These are phyloP conservation scores for Dicerorhinus sumatrensis DNA, from an alignment of 2,113 vertebrate species.

Conservation along the genomic window DNA sequence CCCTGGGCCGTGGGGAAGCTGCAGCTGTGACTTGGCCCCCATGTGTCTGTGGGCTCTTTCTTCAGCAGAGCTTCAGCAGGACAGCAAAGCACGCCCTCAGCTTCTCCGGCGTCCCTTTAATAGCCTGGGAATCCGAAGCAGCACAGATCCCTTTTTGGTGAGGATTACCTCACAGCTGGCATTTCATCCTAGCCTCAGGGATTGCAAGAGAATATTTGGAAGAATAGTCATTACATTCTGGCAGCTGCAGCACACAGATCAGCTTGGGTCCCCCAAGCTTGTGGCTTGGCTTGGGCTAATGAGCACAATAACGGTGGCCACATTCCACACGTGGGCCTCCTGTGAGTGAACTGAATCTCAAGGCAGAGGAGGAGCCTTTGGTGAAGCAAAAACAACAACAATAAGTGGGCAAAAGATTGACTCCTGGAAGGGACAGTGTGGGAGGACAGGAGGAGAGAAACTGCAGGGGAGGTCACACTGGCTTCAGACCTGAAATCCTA, in stretches of 20 bases:
- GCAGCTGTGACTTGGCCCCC: not conserved
- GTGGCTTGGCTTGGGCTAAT: not conserved
- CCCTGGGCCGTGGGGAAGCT: not conserved
- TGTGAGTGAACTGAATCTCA: not conserved
- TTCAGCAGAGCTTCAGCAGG: not conserved
- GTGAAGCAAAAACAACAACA: not conserved
- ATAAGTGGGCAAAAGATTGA: not conserved
- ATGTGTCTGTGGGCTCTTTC: not conserved
- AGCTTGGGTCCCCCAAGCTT: not conserved
- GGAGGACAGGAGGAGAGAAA: too few relatives aligned
- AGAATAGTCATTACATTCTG: conserved; percentile 20
- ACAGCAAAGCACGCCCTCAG: not conserved
- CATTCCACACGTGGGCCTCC: not conserved
- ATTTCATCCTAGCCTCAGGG: conserved; percentile 39
- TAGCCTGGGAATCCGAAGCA: not conserved
- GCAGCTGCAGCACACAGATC: not conserved
- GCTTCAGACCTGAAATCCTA: not conserved
- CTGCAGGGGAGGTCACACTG: not conserved
- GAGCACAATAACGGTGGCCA: not conserved
- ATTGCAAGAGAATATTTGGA: not conserved
- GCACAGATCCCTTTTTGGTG: conserved; percentile 48
- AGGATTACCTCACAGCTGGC: conserved; percentile 65
- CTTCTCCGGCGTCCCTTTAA: not conserved
- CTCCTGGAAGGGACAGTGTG: not conserved
- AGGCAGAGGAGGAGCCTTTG: not conserved